Evolutionary conservation across 2,888 invertebrate genomes (phyloP), one percentile per base, ranked within the genome.

Genomic region (Ferdinandea cuprea): DNA sequence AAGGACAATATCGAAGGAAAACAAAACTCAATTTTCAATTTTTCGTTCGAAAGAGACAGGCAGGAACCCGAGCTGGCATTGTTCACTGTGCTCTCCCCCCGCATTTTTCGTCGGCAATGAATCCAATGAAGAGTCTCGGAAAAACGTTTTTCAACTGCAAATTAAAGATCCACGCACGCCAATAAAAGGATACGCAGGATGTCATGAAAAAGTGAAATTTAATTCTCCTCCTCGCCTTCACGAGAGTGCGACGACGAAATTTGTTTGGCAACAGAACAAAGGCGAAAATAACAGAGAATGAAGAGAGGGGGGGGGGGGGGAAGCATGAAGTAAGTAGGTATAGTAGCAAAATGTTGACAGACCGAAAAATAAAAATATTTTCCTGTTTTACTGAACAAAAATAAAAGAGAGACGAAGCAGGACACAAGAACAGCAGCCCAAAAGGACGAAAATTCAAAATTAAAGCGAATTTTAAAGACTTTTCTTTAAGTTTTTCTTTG

Each of bases 341-440:
- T 21, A 37, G 61, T 74, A 42, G 74, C 73, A 68, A 77, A 81
- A 78, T 83, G 83, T 83, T 83, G 83, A 83, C 83, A 83, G 83
- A 83, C 83, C 83, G 83, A 83, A 83, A 83, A 83, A 83, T 83
- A 83, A 83, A 83, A 83, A 83, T 83, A 83, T 83, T 83, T 83
- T 83, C 72, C 68, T 66, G 76, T 80, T 56, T 85, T 66, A 80
- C 79, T 80, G 65, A 76, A 59, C 85, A 80, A 80, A 80, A 80
- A 85, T 71, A 61, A 83, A 76, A 69, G 61, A 71, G 61, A 71
- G 68, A 74, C 71, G 59, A 72, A 83, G 56, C 72, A 66, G 69
- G 68, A 73, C 85, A 72, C 65, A 85, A 61, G 46, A 72, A 83
- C 68, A 84, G 59, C 84, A 79, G 52, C 13, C 13, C n/a, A 84